Evolutionary conservation across 2,888 invertebrate species (phyloP), one percentile per base, ranked within the genome.

Genomic region (Pristionchus mayeri): DNA sequence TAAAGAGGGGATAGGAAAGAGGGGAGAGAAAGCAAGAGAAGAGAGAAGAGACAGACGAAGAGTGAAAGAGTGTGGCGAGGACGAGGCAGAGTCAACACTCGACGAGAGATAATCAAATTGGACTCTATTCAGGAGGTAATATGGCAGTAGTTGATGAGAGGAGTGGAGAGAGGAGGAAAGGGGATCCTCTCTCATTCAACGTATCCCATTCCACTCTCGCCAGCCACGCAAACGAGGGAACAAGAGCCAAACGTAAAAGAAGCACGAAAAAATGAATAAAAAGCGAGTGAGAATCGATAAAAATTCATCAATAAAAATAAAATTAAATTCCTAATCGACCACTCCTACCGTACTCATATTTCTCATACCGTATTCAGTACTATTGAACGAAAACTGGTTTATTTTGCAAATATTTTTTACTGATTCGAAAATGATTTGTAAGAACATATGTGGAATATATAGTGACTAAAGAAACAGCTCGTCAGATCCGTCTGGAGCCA

Each of bases 71-170:
- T 40, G 79, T 34, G 57, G 50, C 83, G 82, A 85, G 57, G 84
- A 85, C 84, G 85, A 85, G 37, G 84, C 82, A 50, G 76, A 54
- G 84, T 75, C 75, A 67, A 67, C 48, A 75, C 63, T 75, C 50
- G 78, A 79, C 27, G 40, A 76, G 76, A 76, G 76, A 78, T 78
- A 78, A 78, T 78, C 76, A 78, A 78, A 78, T 78, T 78, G 50
- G 76, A 50, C 76, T 78, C 50, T 24, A 48, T 78, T 78, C 76
- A 30, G 48, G 30, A 50, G 27, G 50, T 78, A 50, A 27, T 78
- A 48, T 78, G 27, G 16, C 76, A 78, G 48, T n/a, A 78, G 76
- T 78, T 50, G 76, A 21, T 50, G 75, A n/a, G n/a, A 71, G 76
- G 48, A 50, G 30, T 13, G 50, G 48, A 40, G 18, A 21, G 40